Evolutionary conservation across 2,113 vertebrate species (phyloP).

Genomic region (Zosterops borbonicus): DNA sequence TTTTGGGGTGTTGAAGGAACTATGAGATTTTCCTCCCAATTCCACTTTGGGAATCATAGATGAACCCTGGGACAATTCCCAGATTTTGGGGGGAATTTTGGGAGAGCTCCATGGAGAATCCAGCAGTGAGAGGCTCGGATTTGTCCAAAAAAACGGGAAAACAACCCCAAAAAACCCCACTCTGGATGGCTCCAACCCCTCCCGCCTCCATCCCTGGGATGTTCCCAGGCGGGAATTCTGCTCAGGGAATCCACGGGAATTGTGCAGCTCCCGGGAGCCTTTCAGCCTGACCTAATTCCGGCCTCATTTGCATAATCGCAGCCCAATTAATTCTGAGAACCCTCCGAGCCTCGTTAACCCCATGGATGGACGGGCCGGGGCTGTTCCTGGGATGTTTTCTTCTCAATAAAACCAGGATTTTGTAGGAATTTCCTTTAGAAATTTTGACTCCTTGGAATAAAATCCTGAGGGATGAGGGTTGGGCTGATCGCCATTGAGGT

Average conservation of each 20-base stretch:
- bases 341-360: neutral
- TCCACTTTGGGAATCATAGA: rapidly evolving
- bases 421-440: neutral
- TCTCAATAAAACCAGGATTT: rapidly evolving
- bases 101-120: neutral
- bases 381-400: neutral
- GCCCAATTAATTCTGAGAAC: neutral
- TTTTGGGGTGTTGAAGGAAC: neutral
- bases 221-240: rapidly evolving
- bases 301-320: neutral
- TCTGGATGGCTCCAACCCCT: rapidly evolving
- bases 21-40: rapidly evolving
- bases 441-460: no score
- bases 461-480: neutral
- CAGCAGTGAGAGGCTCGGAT: rapidly evolving
- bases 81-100: neutral
- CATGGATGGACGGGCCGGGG: no score
- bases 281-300: conserved; percentile 19
- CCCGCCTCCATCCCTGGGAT: rapidly evolving
- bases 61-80: neutral
- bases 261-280: rapidly evolving
- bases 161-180: neutral
- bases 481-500: neutral
- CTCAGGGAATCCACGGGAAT: neutral
- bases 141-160: neutral